Conservation (phyloP, 2,888 invertebrate species). For the Laothoe populi region DNA sequence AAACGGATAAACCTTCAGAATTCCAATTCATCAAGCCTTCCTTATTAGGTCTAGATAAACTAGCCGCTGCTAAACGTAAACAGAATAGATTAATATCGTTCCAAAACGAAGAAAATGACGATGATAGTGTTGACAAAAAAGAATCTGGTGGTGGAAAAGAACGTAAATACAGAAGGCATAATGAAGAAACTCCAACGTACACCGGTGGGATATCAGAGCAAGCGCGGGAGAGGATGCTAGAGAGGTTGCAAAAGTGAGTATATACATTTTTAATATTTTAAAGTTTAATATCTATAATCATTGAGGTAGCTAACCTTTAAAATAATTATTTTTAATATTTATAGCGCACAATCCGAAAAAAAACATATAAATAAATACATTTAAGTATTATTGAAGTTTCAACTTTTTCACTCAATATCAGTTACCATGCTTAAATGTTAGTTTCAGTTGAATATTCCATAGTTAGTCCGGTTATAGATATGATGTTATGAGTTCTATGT, state of each 20-base stretch:
- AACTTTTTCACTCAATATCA: no score
- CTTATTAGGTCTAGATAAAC: constrained; percentile 92
- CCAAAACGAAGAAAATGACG: constrained; percentile 71
- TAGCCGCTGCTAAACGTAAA: constrained; percentile 91
- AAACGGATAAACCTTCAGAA: constrained; percentile 81
- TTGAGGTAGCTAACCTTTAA: no score
- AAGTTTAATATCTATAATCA: background rate
- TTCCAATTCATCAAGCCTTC: constrained; percentile 92
- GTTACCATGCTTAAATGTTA: no score
- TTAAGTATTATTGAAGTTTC: no score
- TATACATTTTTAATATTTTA: background rate
- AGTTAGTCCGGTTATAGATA: no score
- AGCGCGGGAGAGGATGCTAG: constrained; percentile 89
- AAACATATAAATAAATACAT: no score
- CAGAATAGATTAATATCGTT: constrained; percentile 89
- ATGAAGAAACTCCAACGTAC: constrained; percentile 96
- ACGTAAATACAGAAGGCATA: constrained; percentile 90
- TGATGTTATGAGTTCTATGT: no score
- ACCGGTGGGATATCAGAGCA: constrained; percentile 95
- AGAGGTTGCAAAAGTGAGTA: constrained; percentile 83
- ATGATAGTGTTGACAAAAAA: constrained; percentile 48
- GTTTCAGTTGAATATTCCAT: no score
- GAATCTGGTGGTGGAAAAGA: constrained; percentile 55
- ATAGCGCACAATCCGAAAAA: no score
- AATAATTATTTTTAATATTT: no score